A percentile compares a stretch with the other conserved stretches of the same genome.
phyloP scores from a whole-genome alignment of 2,888 invertebrate genomes.

The Cheiracanthium punctorium region DNA sequence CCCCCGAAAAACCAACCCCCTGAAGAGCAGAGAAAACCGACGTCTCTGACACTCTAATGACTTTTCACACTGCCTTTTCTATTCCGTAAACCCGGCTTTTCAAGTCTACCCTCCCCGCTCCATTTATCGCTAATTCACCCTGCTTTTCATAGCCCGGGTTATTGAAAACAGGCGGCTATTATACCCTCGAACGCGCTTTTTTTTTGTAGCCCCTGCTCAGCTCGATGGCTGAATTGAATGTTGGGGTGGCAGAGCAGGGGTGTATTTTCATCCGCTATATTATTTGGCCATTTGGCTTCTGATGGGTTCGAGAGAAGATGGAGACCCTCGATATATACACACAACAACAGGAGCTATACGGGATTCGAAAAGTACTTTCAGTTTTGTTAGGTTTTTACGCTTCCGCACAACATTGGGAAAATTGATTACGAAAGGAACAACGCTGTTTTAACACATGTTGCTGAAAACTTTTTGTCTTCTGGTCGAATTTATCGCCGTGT shows the following conservation, averaged over 20 bases:
- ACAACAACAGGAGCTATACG: background rate
- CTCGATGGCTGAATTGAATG: constrained; percentile 5
- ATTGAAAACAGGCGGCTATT: constrained; percentile 30
- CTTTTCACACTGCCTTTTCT: constrained; percentile 66
- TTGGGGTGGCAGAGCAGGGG: background rate
- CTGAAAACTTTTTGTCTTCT: too few species aligned
- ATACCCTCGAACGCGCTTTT: constrained; percentile 15
- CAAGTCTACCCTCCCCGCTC: constrained; percentile 23
- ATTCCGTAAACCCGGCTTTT: constrained; percentile 38
- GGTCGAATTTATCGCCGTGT: too few species aligned
- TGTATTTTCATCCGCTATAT: constrained; percentile 15
- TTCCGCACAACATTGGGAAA: background rate
- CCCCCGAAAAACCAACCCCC: constrained; percentile 32
- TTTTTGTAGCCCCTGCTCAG: background rate
- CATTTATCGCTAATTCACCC: constrained; percentile 66
- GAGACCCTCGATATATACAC: background rate
- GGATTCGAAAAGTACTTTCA: background rate
- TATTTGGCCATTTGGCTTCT: constrained; percentile 6
- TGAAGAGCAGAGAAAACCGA: constrained; percentile 63
- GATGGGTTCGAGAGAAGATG: background rate
- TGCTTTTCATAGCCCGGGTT: constrained; percentile 31
- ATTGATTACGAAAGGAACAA: background rate
- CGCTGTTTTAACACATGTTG: constrained; percentile 1
- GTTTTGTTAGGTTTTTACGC: background rate
- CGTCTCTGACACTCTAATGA: constrained; percentile 66